Base-by-base conservation (phyloP, 2,113 vertebrate species). In the Chroicocephalus ridibundus region DNA sequence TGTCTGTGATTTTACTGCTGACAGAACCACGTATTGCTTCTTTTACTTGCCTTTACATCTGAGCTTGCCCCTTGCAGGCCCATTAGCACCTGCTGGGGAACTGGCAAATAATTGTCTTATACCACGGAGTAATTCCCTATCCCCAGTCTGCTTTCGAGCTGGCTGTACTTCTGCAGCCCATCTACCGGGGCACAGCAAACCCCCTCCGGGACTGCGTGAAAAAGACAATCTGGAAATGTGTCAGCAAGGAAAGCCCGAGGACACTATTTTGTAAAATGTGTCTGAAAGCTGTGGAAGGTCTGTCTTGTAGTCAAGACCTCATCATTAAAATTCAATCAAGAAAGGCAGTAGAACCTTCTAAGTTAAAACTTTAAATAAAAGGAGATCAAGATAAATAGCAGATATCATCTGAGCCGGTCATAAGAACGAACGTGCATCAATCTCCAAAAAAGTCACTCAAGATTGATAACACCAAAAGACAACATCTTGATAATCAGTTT, bases 331-430 rank as follows among this genome's bases (percentile, higher is more conserved):
- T 97, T 96, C 92, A 94, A 84, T 94, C 96, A 92, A 93, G 93
- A 95, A 58, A 92, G 94, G 90, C 91, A 96, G 88, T 69, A 92
- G 96, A 90, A 95, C 72, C 82, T 97, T 98, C 93, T 60, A 94
- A 96, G 95, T 97, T 97, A 97, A 98, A 98, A 96, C 92, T 91
- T 87, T 97, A 97, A 98, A 98, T 98, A 98, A 98, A 98, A 98
- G 97, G 96, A 98, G 98, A 99, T 98, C 97, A 96, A 99, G 98
- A 99, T 98, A 98, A 98, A 99, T 99, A 98, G 98, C 97, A 96
- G 96, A 98, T 98, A 98, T 98, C 98, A 98, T 98, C 96, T 70
- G 82, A 97, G 94, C 94, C 94, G 94, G 97, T 98, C 98, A 98
- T 98, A 98, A 97, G 96, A 96, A 97, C 31, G 72, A 95, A 97